Conservation (phyloP, 2,113 vertebrate genomes). For the Dipodomys ordii region DNA sequence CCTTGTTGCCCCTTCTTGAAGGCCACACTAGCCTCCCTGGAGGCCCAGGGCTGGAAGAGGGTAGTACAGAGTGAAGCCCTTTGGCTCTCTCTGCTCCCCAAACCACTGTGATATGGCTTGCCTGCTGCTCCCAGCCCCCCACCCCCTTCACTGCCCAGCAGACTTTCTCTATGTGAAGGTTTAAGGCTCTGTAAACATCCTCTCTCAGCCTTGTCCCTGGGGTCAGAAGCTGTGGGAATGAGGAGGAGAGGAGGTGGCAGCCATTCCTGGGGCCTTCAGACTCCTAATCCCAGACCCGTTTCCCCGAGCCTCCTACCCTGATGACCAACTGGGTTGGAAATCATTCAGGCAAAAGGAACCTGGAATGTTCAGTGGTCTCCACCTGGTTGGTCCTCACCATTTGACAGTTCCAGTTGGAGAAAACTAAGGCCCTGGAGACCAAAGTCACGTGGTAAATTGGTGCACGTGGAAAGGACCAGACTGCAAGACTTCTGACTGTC, state of each 20-base stretch:
- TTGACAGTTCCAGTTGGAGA: slow-evolving; percentile 35
- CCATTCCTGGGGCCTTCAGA: background rate
- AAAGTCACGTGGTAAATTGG: background rate
- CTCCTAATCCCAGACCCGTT: background rate
- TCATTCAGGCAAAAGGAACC: background rate
- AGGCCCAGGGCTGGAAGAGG: background rate
- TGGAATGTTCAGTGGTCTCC: background rate
- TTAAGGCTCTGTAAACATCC: slow-evolving; percentile 80
- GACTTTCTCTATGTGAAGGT: slow-evolving; percentile 73
- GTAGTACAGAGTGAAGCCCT: background rate
- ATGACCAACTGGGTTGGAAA: background rate
- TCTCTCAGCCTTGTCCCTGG: slow-evolving; percentile 68
- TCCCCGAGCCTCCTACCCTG: background rate
- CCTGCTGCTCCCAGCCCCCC: background rate
- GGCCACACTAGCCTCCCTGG: background rate
- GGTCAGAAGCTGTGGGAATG: slow-evolving; percentile 82
- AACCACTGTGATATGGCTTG: background rate
- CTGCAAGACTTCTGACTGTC: background rate
- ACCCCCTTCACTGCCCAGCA: slow-evolving; percentile 33
- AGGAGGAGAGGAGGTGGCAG: slow-evolving; percentile 18
- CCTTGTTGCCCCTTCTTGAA: background rate
- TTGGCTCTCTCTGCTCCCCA: background rate
- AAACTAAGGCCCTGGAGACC: slow-evolving; percentile 32
- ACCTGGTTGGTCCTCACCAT: background rate
- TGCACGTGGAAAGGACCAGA: background rate